phyloP scores from a whole-genome alignment of 2,888 invertebrate genomes.

The Trachelus iudaicus region DNA sequence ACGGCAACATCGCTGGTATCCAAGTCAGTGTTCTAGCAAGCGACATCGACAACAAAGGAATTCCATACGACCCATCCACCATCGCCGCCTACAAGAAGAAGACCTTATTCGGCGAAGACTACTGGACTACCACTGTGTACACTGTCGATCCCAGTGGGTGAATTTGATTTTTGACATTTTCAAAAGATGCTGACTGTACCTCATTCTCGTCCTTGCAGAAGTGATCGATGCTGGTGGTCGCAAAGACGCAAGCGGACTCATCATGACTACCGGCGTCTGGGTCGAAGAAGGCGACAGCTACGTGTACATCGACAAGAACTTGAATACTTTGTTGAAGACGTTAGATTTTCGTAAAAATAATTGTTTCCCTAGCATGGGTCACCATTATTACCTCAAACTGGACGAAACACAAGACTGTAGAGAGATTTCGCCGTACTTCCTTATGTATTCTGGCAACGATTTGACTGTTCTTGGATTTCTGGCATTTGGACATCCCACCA shows the following conservation, averaged over 20 bases:
- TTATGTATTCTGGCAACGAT: conserved; percentile 1
- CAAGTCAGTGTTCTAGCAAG: not conserved
- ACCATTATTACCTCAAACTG: too few relatives aligned
- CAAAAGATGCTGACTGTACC: not conserved
- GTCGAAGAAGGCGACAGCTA: conserved; percentile 1
- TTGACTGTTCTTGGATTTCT: conserved; percentile 19
- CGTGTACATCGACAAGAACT: not conserved
- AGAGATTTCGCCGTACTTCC: too few relatives aligned
- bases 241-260: not conserved
- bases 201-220: not conserved
- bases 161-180: not conserved
- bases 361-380: too few relatives aligned
- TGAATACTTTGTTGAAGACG: too few relatives aligned
- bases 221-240: not conserved
- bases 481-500: conserved; percentile 6
- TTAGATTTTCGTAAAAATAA: too few relatives aligned
- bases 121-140: conserved; percentile 1
- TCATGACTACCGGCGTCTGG: not conserved
- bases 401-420: too few relatives aligned
- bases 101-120: not conserved
- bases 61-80: not conserved
- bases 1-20: not conserved
- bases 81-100: not conserved
- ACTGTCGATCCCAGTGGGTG: not conserved
- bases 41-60: not conserved